Base-by-base conservation (phyloP, 2,113 vertebrate genomes). In the Pangasianodon hypophthalmus region DNA sequence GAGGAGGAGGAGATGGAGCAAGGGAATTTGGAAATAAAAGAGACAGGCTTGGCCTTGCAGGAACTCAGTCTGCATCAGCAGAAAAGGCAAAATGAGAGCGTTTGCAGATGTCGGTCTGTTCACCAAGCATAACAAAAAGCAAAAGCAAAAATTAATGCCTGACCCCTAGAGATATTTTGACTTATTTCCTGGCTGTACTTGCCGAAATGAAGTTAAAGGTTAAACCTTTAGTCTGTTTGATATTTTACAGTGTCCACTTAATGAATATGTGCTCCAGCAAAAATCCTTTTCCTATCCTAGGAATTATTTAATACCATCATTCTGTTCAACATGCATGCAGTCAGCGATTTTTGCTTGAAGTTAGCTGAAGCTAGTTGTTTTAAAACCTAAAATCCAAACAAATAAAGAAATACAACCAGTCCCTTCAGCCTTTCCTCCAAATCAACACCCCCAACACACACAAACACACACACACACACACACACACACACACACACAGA, bases 101-200 rank as follows among this genome's bases (percentile, higher is more conserved):
- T 90, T 85, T 90, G 91, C 85, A 90, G 75, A 90, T 88, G 91
- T 91, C 73, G 85, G 82, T 91, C 88, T 90, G 60, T 85, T 89
- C 75, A 29, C 79, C 71, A 71, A 84, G 60, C 37, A 41, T 75
- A 89, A 88, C 84, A 86, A 62, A 77, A 52, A 41, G 48, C 77
- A 29, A 87, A 80, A 79, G 80, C 86, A 86, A 58, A 71, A 86
- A 84, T 77, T 85, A 85, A 46, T 77, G 44, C 64, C 91, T 88
- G 62, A 86, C 82, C 69, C 71, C 84, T 52, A 16, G n/a, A 56
- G 80, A 37, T 54, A 32, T 29, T 18, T n/a, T 52, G 48, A 29
- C 26, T 6, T 54, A 2, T 79, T 79, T 73, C 16, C 1, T 29
- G 46, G 24, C 10, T 13, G 29, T 29, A 26, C 44, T 50, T 80